A percentile compares a stretch with the other conserved stretches of the same genome.
Evolutionary conservation across 2,113 vertebrate species (phyloP).

Genomic region (Trochalopteron elliotii): DNA sequence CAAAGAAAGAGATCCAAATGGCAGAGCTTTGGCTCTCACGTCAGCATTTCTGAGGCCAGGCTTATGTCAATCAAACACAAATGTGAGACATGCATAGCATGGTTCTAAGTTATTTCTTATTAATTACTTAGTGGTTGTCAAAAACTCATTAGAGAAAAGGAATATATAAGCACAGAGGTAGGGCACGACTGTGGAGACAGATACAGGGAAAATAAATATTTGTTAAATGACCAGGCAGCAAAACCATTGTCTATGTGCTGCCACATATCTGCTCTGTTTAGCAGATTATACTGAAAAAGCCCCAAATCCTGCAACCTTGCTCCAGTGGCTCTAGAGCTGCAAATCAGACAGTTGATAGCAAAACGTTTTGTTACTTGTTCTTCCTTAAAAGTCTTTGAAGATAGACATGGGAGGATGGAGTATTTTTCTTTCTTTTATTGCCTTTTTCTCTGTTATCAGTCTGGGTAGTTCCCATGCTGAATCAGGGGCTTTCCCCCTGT

Average conservation of each 20-base stretch:
- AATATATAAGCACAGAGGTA: neutral
- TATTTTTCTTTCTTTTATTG: rapidly evolving
- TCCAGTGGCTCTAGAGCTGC: neutral
- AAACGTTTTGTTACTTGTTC: neutral
- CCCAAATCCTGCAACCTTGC: neutral
- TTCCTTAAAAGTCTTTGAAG: neutral
- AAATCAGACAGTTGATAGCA: neutral
- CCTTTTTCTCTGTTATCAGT: neutral
- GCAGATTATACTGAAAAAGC: neutral
- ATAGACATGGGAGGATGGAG: neutral
- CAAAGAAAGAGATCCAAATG: neutral
- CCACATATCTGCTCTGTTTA: neutral
- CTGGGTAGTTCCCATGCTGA: neutral
- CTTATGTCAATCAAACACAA: neutral
- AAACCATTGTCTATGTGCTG: neutral
- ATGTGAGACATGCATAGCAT: rapidly evolving
- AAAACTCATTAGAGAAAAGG: neutral
- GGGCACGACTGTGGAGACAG: neutral
- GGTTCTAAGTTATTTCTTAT: neutral
- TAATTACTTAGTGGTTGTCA: neutral
- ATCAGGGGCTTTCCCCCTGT: neutral
- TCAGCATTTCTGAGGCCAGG: neutral
- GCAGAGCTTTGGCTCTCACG: neutral
- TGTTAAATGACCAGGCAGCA: neutral
- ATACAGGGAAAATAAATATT: neutral